These are phyloP conservation scores for Sarcoramphus papa DNA, from an alignment of 2,797 vertebrate genomes.

Conservation along the genomic window DNA sequence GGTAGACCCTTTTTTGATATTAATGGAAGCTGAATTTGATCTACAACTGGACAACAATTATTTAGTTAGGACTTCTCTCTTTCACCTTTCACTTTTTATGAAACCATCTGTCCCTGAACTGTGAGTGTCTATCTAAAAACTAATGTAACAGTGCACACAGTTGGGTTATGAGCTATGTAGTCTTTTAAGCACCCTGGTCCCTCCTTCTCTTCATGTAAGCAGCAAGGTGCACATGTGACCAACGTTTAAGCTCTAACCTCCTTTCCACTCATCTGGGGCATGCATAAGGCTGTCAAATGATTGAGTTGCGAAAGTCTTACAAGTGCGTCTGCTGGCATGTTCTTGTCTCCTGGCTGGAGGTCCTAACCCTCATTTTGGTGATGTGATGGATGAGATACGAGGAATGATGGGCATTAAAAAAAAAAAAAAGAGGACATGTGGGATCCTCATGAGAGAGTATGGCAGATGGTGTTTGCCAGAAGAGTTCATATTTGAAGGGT, in stretches of 20 bases:
- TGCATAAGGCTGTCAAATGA: background rate
- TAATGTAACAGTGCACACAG: background rate
- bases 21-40: background rate
- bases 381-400: background rate
- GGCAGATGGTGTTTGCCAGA: background rate
- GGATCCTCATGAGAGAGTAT: background rate
- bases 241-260: background rate
- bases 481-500: background rate
- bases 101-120: background rate
- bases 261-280: background rate
- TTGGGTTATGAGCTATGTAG: background rate
- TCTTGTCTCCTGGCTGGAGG: background rate
- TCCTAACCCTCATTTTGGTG: background rate
- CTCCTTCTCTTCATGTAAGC: background rate
- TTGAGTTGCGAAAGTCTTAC: background rate
- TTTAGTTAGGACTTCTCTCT: background rate
- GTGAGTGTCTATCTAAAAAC: background rate
- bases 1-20: background rate
- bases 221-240: background rate
- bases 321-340: background rate
- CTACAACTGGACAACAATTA: background rate
- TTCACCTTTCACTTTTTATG: background rate
- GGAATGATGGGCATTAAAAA: background rate
- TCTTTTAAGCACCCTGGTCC: background rate
- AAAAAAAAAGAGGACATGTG: background rate